phyloP scores from a whole-genome alignment of 2,113 vertebrate genomes.

The Monopterus albus region DNA sequence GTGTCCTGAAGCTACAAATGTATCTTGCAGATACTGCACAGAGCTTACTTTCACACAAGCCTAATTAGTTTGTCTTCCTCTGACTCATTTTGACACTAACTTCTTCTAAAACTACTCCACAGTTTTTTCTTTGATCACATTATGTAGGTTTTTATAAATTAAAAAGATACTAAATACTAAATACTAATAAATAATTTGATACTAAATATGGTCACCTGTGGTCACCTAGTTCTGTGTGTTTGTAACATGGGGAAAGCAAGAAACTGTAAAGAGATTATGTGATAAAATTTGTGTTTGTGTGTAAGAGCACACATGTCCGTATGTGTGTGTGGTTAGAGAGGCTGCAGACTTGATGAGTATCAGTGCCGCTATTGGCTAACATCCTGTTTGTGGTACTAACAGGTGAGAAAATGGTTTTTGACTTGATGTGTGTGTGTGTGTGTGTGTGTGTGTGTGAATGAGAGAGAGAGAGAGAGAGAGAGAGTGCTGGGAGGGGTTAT shows the following conservation, averaged over 20 bases:
- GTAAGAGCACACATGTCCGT: slow-evolving; percentile 10
- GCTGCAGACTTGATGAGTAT: slow-evolving; percentile 65
- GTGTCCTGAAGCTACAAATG: slow-evolving; percentile 45
- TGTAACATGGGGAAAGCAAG: neutral
- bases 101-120: neutral
- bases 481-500: neutral
- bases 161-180: neutral
- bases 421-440: neutral
- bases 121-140: neutral
- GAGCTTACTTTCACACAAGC: neutral
- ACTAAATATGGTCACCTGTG: neutral
- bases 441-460: slow-evolving; percentile 4
- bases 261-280: neutral
- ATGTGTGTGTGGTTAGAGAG: slow-evolving; percentile 55
- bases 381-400: slow-evolving; percentile 79
- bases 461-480: slow-evolving; percentile 1
- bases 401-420: slow-evolving; percentile 73
- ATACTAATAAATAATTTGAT: too few species aligned
- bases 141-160: neutral
- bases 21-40: slow-evolving; percentile 40
- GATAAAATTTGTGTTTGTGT: slow-evolving; percentile 3
- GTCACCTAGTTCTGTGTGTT: neutral
- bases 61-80: slow-evolving; percentile 4
- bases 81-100: slow-evolving; percentile 7
- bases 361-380: slow-evolving; percentile 73